phyloP scores from a whole-genome alignment of 2,113 vertebrate species.

The Lophotis ruficrista region DNA sequence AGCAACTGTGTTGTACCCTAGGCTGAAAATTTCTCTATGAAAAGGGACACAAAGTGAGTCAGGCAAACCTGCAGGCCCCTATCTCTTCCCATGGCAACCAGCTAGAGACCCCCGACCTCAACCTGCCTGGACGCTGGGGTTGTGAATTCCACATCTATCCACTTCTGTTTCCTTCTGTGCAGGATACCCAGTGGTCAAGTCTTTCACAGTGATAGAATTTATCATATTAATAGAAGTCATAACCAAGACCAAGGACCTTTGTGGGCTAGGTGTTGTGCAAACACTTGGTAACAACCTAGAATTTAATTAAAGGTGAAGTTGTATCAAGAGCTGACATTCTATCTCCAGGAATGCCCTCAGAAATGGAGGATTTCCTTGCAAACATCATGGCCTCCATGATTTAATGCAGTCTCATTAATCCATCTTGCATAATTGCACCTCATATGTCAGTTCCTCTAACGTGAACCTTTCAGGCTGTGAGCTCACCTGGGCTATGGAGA shows the following conservation, averaged over 20 bases:
- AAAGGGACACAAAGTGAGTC: neutral
- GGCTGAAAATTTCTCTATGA: neutral
- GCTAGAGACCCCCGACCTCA: neutral
- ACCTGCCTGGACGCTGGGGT: neutral
- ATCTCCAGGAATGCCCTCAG: neutral
- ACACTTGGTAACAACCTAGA: neutral
- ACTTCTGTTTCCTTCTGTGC: neutral
- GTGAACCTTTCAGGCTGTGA: neutral
- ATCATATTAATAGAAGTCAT: neutral
- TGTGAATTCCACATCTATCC: neutral
- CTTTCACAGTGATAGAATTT: neutral
- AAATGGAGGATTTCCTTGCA: neutral
- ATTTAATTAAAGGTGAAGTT: neutral
- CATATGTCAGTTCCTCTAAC: neutral
- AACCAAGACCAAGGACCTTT: neutral
- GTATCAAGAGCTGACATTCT: neutral
- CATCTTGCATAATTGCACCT: neutral
- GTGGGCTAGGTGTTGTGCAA: neutral
- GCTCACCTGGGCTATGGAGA: neutral
- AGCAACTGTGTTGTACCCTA: neutral
- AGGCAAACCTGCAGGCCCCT: neutral
- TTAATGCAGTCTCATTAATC: neutral
- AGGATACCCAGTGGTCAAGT: neutral
- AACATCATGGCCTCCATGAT: neutral
- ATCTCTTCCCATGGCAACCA: neutral